Percentiles rank a stretch among this genome's conserved stretches.
phyloP scores from a whole-genome alignment of 1,140 invertebrate species.

The Pemphigus obesinymphae region DNA sequence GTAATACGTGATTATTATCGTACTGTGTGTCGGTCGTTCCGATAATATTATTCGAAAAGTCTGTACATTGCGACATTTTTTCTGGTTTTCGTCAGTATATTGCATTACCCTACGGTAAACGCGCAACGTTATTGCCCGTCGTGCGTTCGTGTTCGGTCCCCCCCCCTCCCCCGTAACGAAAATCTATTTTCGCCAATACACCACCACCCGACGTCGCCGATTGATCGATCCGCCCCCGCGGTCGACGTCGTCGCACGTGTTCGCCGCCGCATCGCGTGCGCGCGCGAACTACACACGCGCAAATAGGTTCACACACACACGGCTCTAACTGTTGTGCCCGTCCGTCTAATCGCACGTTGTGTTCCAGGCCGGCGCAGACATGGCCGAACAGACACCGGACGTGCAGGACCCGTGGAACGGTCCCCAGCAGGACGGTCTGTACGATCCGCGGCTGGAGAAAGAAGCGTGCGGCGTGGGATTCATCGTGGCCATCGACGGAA shows the following conservation, averaged over 20 bases:
- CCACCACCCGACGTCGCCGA: neutral
- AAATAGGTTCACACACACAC: neutral
- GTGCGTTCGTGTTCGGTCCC: no score
- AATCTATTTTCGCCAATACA: neutral
- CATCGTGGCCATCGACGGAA: slow-evolving; percentile 95
- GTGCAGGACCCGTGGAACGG: slow-evolving; percentile 50
- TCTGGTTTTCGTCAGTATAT: no score
- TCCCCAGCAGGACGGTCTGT: slow-evolving; percentile 72
- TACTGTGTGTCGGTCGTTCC: no score
- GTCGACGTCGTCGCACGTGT: neutral
- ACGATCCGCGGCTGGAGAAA: slow-evolving; percentile 87
- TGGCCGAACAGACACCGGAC: neutral
- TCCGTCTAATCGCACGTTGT: neutral
- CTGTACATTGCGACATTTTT: no score
- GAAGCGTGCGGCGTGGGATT: slow-evolving; percentile 98
- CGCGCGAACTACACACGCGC: neutral
- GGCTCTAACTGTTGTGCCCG: neutral
- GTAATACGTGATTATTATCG: no score
- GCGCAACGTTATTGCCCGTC: no score
- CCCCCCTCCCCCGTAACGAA: neutral
- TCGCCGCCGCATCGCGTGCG: neutral
- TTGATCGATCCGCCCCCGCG: neutral
- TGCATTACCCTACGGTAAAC: no score
- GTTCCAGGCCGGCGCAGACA: neutral
- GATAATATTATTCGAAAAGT: no score